Evolutionary conservation across 37 sponge, comb jelly and placozoan species (phyloP).

Genomic region (Geodia barretti): DNA sequence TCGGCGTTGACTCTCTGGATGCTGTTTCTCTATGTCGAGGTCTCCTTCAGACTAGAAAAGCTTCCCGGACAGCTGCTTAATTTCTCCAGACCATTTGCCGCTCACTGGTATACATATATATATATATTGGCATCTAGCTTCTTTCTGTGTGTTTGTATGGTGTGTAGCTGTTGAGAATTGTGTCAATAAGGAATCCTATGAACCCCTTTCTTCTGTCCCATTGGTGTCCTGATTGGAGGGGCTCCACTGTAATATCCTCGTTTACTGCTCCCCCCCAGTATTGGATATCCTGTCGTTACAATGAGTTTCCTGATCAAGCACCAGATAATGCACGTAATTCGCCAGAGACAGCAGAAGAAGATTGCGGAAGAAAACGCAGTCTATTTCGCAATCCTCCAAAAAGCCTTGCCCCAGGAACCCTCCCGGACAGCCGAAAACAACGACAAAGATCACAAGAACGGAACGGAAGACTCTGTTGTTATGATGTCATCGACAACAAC

Average conservation of each 20-base stretch:
- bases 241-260: too few relatives aligned
- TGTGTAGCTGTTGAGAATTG: too few relatives aligned
- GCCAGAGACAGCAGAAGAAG: conserved; percentile 54
- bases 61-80: conserved; percentile 22
- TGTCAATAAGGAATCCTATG: too few relatives aligned
- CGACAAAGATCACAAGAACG: neutral
- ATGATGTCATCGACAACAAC: neutral
- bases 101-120: conserved; percentile 50
- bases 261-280: conserved; percentile 12
- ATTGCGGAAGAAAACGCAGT: conserved; percentile 58
- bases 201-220: too few relatives aligned
- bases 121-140: neutral
- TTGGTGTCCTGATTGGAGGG: neutral
- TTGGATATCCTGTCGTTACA: conserved; percentile 72
- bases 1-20: conserved; percentile 34
- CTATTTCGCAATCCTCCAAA: conserved; percentile 41
- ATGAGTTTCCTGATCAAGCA: conserved; percentile 71
- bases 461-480: neutral
- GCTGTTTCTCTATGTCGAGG: conserved; percentile 60
- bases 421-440: conserved; percentile 13
- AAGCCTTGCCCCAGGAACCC: conserved; percentile 45
- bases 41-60: conserved; percentile 22
- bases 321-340: conserved; percentile 54
- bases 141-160: too few relatives aligned
- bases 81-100: conserved; percentile 64